A percentile compares a stretch with the other conserved stretches of the same genome.
Conservation (phyloP, 30 jellyfish, hydroid and myxozoan genomes). For the Rhopilema esculentum region DNA sequence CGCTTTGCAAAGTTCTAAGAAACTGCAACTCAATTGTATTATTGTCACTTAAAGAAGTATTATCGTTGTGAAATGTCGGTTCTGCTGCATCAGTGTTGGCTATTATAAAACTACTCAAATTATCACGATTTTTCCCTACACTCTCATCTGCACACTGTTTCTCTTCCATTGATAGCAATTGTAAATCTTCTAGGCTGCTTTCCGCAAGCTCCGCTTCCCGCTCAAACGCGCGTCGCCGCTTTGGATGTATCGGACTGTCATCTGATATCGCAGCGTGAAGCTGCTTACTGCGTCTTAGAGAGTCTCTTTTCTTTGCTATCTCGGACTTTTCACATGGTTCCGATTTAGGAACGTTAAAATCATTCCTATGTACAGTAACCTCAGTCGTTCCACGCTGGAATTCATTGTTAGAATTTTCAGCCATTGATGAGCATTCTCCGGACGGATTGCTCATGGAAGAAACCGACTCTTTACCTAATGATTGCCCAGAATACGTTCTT, state of each 20-base stretch:
- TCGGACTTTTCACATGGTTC: conserved; percentile 18
- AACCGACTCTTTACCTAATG: conserved; percentile 15
- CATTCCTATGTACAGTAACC: not conserved
- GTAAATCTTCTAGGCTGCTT: conserved; percentile 32
- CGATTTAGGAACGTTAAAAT: conserved; percentile 4
- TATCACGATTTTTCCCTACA: not conserved
- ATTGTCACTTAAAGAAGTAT: not conserved
- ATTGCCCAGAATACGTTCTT: conserved; percentile 30
- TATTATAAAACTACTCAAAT: not conserved
- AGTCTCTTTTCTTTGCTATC: conserved; percentile 41
- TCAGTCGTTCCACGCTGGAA: not conserved
- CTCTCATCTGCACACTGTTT: not conserved
- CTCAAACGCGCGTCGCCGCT: conserved; percentile 31
- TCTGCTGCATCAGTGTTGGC: not conserved
- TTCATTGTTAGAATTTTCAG: not conserved
- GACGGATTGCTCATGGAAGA: not conserved
- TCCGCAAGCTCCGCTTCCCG: conserved; percentile 39
- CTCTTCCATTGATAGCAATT: not conserved
- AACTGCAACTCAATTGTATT: conserved; percentile 45
- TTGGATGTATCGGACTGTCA: conserved; percentile 19
- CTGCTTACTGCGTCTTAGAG: conserved; percentile 42
- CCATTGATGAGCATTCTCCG: not conserved
- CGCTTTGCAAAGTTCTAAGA: conserved; percentile 59
- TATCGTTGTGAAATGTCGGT: not conserved
- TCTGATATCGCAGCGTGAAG: conserved; percentile 47